phyloP scores from a whole-genome alignment of 2,888 invertebrate species.

The Geophilus truncorum region DNA sequence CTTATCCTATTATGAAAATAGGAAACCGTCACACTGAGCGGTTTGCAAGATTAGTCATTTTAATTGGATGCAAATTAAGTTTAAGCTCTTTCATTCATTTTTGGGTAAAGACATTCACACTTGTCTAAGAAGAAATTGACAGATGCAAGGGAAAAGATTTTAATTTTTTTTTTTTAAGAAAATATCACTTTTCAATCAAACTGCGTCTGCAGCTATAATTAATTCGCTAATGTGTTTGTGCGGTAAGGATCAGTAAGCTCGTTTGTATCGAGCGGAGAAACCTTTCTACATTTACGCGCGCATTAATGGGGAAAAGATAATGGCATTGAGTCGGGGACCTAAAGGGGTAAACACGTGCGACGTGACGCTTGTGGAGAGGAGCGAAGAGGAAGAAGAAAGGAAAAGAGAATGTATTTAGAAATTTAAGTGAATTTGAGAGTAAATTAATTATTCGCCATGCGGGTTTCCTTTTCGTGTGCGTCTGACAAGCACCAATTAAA shows the following conservation, averaged over 20 bases:
- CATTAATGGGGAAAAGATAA: not conserved
- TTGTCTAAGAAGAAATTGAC: not conserved
- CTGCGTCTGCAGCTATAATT: not conserved
- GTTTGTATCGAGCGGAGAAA: not conserved
- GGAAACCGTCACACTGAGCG: not conserved
- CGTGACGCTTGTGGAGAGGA: not conserved
- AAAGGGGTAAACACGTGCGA: not conserved
- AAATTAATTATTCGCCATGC: slow-evolving; percentile 33
- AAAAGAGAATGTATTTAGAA: not conserved
- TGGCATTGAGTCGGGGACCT: not conserved
- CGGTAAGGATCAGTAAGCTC: not conserved
- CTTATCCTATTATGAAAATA: not conserved
- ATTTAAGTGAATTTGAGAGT: slow-evolving; percentile 33
- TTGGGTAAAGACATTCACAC: not conserved
- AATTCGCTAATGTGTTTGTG: not conserved
- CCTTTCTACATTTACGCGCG: not conserved
- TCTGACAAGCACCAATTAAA: slow-evolving; percentile 29
- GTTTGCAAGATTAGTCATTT: not conserved
- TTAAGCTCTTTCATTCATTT: not conserved
- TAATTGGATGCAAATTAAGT: not conserved
- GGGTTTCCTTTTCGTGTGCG: not conserved
- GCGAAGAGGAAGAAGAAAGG: not conserved
- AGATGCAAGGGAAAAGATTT: not conserved
- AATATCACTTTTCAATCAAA: not conserved
- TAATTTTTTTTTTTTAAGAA: not conserved